Evolutionary conservation across 2,888 invertebrate genomes (phyloP).

Genomic region (Campaea margaritaria): DNA sequence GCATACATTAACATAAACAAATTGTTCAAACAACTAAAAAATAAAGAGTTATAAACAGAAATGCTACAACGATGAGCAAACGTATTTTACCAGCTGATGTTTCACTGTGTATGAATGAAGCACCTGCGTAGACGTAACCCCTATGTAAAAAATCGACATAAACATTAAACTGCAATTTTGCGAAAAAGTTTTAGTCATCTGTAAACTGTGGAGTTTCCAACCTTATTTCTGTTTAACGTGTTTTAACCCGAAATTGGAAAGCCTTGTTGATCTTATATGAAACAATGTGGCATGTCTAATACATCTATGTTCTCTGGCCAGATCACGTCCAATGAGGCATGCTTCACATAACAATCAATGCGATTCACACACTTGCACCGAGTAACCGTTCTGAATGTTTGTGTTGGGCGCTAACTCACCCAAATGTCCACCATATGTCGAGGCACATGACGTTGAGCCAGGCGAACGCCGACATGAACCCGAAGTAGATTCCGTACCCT

Average conservation of each 20-base stretch:
- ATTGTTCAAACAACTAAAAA: constrained; percentile 29
- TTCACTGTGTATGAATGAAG: neutral
- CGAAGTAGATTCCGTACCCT: constrained; percentile 89
- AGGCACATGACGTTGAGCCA: constrained; percentile 93
- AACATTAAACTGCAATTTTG: constrained; percentile 1
- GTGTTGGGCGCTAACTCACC: constrained; percentile 83
- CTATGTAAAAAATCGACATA: neutral
- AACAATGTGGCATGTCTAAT: too few relatives aligned
- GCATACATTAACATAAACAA: constrained; percentile 41
- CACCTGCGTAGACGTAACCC: neutral
- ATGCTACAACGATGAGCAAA: constrained; percentile 18
- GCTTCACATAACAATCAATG: constrained; percentile 33
- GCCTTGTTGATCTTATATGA: too few relatives aligned
- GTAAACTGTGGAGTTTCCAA: neutral
- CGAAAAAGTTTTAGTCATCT: constrained; percentile 3
- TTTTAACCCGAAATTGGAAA: too few relatives aligned
- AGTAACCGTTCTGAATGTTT: constrained; percentile 44
- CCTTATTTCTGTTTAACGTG: neutral
- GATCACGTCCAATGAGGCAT: constrained; percentile 5
- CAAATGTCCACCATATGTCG: constrained; percentile 93
- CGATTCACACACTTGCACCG: constrained; percentile 45
- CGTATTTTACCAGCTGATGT: constrained; percentile 7
- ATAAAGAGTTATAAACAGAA: constrained; percentile 20
- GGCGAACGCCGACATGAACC: constrained; percentile 88
- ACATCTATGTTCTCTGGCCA: neutral